Percentiles rank a stretch among this genome's conserved stretches.
Evolutionary conservation across 2,888 invertebrate genomes (phyloP).

Genomic region (Drosophila picticornis): DNA sequence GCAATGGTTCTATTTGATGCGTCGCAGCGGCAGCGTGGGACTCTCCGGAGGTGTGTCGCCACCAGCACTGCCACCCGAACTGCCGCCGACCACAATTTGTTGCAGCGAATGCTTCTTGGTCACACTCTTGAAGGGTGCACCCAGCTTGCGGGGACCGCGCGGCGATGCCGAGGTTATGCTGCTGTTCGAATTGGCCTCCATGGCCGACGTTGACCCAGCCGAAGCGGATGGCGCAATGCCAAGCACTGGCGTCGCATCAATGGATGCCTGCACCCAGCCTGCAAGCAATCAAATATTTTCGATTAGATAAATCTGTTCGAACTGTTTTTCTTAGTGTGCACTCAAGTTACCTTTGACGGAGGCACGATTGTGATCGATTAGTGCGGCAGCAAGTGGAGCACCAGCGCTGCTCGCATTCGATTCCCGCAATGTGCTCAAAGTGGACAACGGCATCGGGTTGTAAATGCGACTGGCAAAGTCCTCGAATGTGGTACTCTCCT

Average conservation of each 20-base stretch:
- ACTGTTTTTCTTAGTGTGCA: not conserved
- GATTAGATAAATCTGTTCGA: not conserved
- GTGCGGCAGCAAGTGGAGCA: conserved; percentile 87
- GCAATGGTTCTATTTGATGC: conserved; percentile 80
- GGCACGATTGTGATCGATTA: conserved; percentile 86
- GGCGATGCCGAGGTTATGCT: conserved; percentile 79
- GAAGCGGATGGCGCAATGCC: conserved; percentile 78
- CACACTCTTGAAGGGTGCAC: conserved; percentile 82
- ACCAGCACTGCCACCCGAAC: conserved; percentile 45
- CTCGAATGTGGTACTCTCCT: conserved; percentile 95
- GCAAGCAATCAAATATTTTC: conserved; percentile 3
- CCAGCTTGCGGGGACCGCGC: conserved; percentile 82
- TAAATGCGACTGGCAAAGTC: conserved; percentile 92
- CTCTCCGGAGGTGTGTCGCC: conserved; percentile 80
- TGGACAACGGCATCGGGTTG: conserved; percentile 87
- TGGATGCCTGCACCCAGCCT: conserved; percentile 85
- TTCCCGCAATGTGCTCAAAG: conserved; percentile 74
- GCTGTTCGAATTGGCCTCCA: conserved; percentile 73
- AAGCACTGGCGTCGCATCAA: conserved; percentile 78
- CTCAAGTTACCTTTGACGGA: conserved; percentile 82
- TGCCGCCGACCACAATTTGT: conserved; percentile 68
- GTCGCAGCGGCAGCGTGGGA: conserved; percentile 84
- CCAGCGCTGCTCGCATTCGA: conserved; percentile 68
- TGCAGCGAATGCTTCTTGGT: conserved; percentile 81
- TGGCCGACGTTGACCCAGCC: conserved; percentile 82